A percentile compares a stretch with the other conserved stretches of the same genome.
phyloP scores from a whole-genome alignment of 2,797 vertebrate species.

The Hoplostethus mediterraneus region DNA sequence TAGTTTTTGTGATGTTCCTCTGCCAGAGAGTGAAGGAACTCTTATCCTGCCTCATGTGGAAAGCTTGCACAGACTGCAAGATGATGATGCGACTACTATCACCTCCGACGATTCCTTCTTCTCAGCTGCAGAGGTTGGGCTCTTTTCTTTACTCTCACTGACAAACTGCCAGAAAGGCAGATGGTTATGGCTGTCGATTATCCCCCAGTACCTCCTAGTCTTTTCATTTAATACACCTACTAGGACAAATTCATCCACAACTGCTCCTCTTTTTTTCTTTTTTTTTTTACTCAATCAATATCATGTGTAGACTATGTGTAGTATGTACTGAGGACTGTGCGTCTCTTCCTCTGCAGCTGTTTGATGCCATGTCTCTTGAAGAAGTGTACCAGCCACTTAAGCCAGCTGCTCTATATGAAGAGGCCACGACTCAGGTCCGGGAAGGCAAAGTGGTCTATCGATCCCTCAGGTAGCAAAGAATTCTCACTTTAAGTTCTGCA shows the following conservation, averaged over 20 bases:
- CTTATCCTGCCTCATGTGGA: constrained; percentile 91
- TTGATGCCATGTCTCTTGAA: constrained; percentile 88
- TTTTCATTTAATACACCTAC: background rate
- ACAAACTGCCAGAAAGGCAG: background rate
- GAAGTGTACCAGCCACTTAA: constrained; percentile 86
- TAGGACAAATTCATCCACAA: background rate
- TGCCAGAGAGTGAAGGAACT: constrained; percentile 90
- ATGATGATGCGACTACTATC: constrained; percentile 89
- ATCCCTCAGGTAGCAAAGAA: constrained; percentile 86
- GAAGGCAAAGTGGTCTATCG: constrained; percentile 88
- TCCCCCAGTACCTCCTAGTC: background rate
- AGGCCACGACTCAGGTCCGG: constrained; percentile 89
- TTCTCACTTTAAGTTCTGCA: background rate
- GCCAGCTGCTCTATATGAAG: constrained; percentile 92
- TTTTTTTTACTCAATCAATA: background rate
- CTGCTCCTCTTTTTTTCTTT: background rate
- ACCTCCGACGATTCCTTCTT: constrained; percentile 96
- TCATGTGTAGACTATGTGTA: background rate
- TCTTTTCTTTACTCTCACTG: background rate
- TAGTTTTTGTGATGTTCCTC: constrained; percentile 48
- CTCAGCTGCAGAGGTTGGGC: constrained; percentile 93
- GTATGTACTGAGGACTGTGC: constrained; percentile 12
- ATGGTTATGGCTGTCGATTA: background rate
- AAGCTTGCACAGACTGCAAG: constrained; percentile 82
- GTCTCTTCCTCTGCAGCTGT: constrained; percentile 83